phyloP scores from a whole-genome alignment of 2,888 invertebrate species.

The Phoenoteleia sp. region DNA sequence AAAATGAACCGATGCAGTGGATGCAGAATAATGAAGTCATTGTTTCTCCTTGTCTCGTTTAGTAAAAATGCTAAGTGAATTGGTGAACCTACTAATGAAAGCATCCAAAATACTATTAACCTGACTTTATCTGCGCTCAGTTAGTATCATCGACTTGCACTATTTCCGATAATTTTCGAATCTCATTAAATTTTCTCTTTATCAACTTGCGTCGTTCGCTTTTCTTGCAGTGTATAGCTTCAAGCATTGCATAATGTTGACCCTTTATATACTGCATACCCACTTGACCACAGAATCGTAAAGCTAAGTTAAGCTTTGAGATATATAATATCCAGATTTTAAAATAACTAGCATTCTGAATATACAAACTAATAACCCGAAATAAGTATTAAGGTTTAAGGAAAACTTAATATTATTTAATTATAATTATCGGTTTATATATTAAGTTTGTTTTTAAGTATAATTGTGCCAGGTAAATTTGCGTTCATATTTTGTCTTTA shows the following conservation, averaged over 20 bases:
- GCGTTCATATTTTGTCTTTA: no score
- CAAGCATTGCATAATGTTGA: conserved; percentile 50
- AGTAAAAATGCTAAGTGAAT: no score
- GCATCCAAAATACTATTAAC: conserved; percentile 74
- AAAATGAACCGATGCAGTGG: no score
- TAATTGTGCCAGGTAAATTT: no score
- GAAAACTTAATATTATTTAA: no score
- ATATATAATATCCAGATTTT: conserved; percentile 41
- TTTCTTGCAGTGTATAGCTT: conserved; percentile 47
- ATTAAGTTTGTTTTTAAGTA: no score
- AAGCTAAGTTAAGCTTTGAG: conserved; percentile 24
- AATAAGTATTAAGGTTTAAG: no score
- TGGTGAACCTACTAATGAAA: no score
- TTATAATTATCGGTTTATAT: no score
- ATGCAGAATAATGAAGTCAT: not conserved
- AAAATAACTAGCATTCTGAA: conserved; percentile 13
- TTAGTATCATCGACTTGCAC: conserved; percentile 71
- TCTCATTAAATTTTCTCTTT: conserved; percentile 61
- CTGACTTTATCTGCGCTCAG: conserved; percentile 73
- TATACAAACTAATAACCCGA: not conserved
- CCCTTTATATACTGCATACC: conserved; percentile 40
- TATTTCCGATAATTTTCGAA: conserved; percentile 78
- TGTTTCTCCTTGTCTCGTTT: no score
- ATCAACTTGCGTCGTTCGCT: conserved; percentile 45
- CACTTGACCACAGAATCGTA: conserved; percentile 49